These are phyloP conservation scores for Eumaeus atala DNA, from an alignment of 1,140 invertebrate genomes.

Conservation along the genomic window DNA sequence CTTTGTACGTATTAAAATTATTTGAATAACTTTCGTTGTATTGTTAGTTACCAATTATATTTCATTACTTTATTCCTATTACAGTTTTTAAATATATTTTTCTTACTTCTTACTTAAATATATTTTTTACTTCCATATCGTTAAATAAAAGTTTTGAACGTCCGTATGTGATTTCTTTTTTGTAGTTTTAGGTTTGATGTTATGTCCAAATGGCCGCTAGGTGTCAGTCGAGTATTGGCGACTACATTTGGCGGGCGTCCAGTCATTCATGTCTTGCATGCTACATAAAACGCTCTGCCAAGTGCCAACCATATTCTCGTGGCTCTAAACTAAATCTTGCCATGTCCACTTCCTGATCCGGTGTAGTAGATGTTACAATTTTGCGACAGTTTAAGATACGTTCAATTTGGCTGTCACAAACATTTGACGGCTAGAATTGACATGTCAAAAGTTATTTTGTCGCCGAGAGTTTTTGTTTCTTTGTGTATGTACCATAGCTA, in stretches of 20 bases:
- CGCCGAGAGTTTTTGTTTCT: background rate
- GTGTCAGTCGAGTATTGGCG: conserved; percentile 19
- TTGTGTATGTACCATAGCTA: background rate
- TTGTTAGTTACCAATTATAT: background rate
- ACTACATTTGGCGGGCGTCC: conserved; percentile 34
- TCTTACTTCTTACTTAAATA: too few species aligned
- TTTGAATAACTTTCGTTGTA: conserved; percentile 21
- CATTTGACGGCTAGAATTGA: background rate
- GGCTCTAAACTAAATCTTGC: conserved; percentile 2
- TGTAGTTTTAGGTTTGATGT: conserved; percentile 43
- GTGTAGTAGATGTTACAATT: conserved; percentile 30
- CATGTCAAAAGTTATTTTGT: background rate
- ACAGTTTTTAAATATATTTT: too few species aligned
- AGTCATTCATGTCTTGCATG: conserved; percentile 47
- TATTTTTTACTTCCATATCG: too few species aligned
- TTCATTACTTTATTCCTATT: too few species aligned
- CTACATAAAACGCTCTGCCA: conserved; percentile 12
- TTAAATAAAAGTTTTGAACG: too few species aligned
- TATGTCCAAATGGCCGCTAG: conserved; percentile 41
- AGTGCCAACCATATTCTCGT: conserved; percentile 26
- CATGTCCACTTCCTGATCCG: conserved; percentile 51
- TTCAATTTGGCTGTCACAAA: background rate
- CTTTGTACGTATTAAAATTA: conserved; percentile 13
- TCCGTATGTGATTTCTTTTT: conserved; percentile 25
- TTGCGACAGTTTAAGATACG: background rate